Percentiles rank a stretch among this genome's conserved stretches.
Conservation (phyloP, 2,113 vertebrate genomes). For the Heterotis niloticus region DNA sequence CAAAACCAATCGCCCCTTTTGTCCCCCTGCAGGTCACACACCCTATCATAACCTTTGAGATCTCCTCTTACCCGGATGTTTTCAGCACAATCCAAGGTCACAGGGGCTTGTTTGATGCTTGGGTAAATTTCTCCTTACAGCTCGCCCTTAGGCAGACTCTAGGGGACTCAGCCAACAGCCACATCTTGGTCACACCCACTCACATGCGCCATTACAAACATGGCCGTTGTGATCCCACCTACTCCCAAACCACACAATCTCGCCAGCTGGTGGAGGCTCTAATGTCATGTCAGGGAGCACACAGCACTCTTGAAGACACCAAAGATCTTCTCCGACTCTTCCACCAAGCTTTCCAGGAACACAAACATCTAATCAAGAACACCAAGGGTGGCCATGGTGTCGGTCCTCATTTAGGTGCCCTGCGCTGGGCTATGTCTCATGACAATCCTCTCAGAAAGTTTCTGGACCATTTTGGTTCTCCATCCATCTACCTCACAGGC, state of each 20-base stretch:
- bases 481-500: constrained; percentile 69
- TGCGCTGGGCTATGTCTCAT: constrained; percentile 55
- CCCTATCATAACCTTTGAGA: constrained; percentile 62
- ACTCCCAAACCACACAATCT: constrained; percentile 58
- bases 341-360: constrained; percentile 63
- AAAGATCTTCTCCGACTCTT: constrained; percentile 55
- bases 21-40: constrained; percentile 39
- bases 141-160: constrained; percentile 63
- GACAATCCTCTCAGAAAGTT: constrained; percentile 62
- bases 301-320: constrained; percentile 43
- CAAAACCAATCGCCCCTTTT: constrained; percentile 12
- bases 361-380: constrained; percentile 63
- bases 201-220: constrained; percentile 74
- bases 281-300: constrained; percentile 41
- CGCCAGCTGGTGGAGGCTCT: constrained; percentile 52
- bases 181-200: constrained; percentile 68
- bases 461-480: constrained; percentile 64
- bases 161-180: constrained; percentile 52
- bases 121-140: constrained; percentile 71
- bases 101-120: constrained; percentile 67
- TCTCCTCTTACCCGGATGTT: constrained; percentile 64
- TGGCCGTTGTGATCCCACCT: constrained; percentile 71
- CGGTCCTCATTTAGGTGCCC: constrained; percentile 65
- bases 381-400: constrained; percentile 66
- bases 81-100: constrained; percentile 62